These are phyloP conservation scores for Zhengitettix transpicula DNA, from an alignment of 2,888 invertebrate species.

Conservation along the genomic window DNA sequence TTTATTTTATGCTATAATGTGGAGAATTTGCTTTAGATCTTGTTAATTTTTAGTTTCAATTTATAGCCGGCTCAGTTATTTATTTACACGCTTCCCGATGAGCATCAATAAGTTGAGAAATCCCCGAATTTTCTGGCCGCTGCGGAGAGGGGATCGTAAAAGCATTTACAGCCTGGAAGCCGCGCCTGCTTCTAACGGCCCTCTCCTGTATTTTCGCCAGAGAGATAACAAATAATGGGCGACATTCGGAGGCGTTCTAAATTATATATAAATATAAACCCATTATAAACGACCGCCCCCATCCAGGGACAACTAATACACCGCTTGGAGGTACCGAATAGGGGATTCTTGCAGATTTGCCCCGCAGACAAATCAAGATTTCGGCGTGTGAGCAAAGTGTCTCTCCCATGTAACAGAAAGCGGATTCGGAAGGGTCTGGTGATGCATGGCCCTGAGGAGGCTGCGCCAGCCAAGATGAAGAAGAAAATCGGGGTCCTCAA, in stretches of 20 bases:
- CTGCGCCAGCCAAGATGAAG: too few relatives aligned
- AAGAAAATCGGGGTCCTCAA: too few relatives aligned
- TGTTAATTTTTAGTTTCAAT: too few relatives aligned
- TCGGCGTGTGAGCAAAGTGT: neutral
- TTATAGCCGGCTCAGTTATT: too few relatives aligned
- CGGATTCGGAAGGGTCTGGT: neutral
- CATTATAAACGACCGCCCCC: slow-evolving; percentile 6
- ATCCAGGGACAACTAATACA: neutral
- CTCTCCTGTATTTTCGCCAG: slow-evolving; percentile 4
- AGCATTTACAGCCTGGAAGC: neutral
- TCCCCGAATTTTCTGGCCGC: too few relatives aligned
- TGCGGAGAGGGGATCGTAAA: too few relatives aligned
- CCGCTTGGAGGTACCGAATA: neutral
- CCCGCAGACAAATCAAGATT: neutral
- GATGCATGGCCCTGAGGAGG: neutral
- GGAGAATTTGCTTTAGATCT: too few relatives aligned
- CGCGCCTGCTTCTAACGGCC: slow-evolving; percentile 1
- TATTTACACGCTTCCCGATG: too few relatives aligned
- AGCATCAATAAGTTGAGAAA: too few relatives aligned
- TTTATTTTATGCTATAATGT: too few relatives aligned
- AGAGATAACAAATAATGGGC: slow-evolving; percentile 9
- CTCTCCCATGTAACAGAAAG: neutral
- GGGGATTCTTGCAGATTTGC: neutral
- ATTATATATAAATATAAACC: slow-evolving; percentile 8
- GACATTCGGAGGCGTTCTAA: slow-evolving; percentile 8